Evolutionary conservation across 2,797 vertebrate genomes (phyloP).

Genomic region (Trachurus trachurus): DNA sequence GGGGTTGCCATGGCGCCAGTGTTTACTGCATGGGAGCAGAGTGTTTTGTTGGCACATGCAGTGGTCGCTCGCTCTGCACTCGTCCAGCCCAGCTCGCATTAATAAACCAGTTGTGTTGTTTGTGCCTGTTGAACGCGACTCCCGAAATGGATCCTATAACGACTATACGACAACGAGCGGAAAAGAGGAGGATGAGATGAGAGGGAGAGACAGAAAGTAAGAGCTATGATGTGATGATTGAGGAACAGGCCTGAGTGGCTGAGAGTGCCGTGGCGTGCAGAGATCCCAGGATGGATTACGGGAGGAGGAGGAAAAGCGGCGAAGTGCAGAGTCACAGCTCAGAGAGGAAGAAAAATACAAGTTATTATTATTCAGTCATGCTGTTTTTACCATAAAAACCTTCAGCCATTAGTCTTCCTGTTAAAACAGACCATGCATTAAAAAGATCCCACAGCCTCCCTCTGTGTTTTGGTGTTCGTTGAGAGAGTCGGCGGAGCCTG

Average conservation of each 20-base stretch:
- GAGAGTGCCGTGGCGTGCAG: accelerated
- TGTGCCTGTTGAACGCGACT: constrained; percentile 23
- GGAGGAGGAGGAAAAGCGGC: not conserved
- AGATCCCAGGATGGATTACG: not conserved
- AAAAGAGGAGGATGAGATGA: constrained; percentile 9
- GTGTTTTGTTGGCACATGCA: constrained; percentile 47
- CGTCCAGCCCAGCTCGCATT: constrained; percentile 12
- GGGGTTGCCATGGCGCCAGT: constrained; percentile 73
- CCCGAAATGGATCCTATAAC: constrained; percentile 20
- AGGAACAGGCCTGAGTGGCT: constrained; percentile 18
- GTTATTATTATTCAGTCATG: not conserved
- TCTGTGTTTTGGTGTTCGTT: constrained; percentile 12
- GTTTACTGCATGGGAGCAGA: constrained; percentile 48
- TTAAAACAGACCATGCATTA: not conserved
- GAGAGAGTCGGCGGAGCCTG: not conserved
- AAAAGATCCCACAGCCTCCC: not conserved
- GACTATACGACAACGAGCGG: not conserved
- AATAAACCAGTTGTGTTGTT: constrained; percentile 11
- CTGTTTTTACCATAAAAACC: constrained; percentile 8
- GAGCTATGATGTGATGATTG: constrained; percentile 17
- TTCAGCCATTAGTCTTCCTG: not conserved
- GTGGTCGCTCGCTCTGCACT: not conserved
- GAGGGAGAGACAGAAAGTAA: not conserved
- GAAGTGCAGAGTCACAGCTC: not conserved
- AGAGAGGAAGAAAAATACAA: not conserved